Conservation (phyloP, 1,140 invertebrate genomes). For the Microplitis demolitor region DNA sequence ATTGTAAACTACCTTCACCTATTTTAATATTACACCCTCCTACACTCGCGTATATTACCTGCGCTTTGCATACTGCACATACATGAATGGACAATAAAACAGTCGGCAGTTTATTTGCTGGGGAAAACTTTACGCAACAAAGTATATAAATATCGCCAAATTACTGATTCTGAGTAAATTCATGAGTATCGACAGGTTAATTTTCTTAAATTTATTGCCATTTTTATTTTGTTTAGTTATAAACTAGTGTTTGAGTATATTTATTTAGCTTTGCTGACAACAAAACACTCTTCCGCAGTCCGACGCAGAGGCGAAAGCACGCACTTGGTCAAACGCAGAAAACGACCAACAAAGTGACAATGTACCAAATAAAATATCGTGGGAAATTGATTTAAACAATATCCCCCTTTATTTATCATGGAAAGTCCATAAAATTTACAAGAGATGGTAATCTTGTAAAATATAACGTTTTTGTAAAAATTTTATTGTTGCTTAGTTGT, state of each 20-base stretch:
- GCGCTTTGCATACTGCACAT: neutral
- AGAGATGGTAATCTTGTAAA: neutral
- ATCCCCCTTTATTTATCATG: neutral
- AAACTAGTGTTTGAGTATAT: neutral
- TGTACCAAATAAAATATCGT: constrained; percentile 23
- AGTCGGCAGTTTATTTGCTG: too few relatives aligned
- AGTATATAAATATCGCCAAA: too few relatives aligned
- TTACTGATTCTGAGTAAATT: too few relatives aligned
- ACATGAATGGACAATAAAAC: neutral
- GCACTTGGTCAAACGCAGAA: neutral
- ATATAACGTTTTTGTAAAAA: too few relatives aligned
- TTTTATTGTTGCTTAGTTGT: too few relatives aligned
- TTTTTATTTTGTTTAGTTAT: too few relatives aligned
- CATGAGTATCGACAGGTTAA: neutral
- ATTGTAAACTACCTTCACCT: constrained; percentile 48
- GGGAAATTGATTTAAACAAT: constrained; percentile 16
- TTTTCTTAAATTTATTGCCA: too few relatives aligned
- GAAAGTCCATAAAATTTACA: constrained; percentile 10
- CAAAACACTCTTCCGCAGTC: constrained; percentile 22
- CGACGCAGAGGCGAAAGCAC: neutral
- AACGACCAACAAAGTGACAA: constrained; percentile 3
- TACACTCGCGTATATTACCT: constrained; percentile 20
- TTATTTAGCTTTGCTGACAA: neutral
- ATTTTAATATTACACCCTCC: constrained; percentile 46
- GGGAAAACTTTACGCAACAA: neutral